Percentiles rank a stretch among this genome's conserved stretches.
These are phyloP conservation scores for Phalacrocorax brasilianus DNA, from an alignment of 2,113 vertebrate genomes.

Conservation along the genomic window DNA sequence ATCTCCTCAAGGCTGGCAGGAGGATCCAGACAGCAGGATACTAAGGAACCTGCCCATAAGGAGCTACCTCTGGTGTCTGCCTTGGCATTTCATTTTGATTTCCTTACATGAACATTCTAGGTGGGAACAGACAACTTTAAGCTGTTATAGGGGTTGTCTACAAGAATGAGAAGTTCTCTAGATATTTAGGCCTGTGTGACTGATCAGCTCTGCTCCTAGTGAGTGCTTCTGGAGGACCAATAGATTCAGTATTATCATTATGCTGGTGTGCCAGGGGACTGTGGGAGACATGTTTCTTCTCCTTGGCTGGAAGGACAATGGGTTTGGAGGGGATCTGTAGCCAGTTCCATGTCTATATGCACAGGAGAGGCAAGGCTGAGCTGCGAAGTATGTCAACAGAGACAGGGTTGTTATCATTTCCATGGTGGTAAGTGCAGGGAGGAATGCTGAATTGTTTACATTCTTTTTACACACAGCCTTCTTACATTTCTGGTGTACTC, in stretches of 20 bases:
- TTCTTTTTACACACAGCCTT: slow-evolving; percentile 14
- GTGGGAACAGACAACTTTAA: not conserved
- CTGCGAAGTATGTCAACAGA: slow-evolving; percentile 11
- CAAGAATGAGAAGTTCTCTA: not conserved
- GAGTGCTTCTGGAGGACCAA: not conserved
- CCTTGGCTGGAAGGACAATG: not conserved
- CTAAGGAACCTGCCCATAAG: not conserved
- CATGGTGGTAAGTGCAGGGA: not conserved
- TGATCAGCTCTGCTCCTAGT: not conserved
- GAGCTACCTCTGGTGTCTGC: not conserved
- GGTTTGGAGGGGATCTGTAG: not conserved
- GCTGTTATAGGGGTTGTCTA: not conserved
- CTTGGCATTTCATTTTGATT: not conserved
- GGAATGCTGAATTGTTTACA: slow-evolving; percentile 45
- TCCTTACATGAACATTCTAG: not conserved
- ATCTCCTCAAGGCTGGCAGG: not conserved
- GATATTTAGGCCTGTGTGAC: not conserved
- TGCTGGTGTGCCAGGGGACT: rapidly evolving
- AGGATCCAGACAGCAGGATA: not conserved
- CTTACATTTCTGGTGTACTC: slow-evolving; percentile 21
- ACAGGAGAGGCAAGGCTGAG: not conserved
- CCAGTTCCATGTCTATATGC: rapidly evolving
- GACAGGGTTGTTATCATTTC: not conserved
- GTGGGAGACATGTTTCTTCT: not conserved
- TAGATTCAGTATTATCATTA: not conserved